These are phyloP conservation scores for Apodemus sylvaticus DNA, from an alignment of 2,113 vertebrate genomes.

Conservation along the genomic window DNA sequence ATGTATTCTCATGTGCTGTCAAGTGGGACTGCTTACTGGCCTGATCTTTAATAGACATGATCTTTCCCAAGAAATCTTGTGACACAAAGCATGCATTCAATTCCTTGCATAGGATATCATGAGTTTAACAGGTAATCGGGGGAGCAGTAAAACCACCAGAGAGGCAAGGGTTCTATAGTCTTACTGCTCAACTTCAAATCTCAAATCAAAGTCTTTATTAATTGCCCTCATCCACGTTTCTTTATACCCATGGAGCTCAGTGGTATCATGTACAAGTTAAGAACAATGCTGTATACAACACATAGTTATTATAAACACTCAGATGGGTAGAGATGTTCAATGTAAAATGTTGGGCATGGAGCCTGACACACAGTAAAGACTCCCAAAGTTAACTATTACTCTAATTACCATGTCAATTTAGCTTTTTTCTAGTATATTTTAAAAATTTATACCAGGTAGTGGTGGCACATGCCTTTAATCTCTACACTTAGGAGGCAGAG, in stretches of 20 bases:
- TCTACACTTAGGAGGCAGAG: no score
- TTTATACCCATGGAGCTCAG: not conserved
- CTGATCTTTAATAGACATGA: not conserved
- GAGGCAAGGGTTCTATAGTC: not conserved
- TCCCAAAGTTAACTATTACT: constrained; percentile 16
- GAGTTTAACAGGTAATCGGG: not conserved
- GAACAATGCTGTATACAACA: not conserved
- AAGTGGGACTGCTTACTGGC: not conserved
- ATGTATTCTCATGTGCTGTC: not conserved
- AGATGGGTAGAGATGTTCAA: not conserved
- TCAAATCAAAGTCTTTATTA: not conserved
- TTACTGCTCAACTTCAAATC: constrained; percentile 46
- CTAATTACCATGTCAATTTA: constrained; percentile 13
- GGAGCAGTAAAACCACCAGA: not conserved
- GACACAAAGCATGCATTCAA: constrained; percentile 34
- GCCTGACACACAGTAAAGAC: not conserved
- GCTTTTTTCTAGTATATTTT: not conserved
- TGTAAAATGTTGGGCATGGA: not conserved
- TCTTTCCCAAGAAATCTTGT: not conserved
- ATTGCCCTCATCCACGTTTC: not conserved
- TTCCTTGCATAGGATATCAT: not conserved
- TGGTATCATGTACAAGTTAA: constrained; percentile 39
- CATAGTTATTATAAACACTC: constrained; percentile 32
- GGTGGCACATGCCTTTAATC: no score
- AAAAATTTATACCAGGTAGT: constrained; percentile 28